Evolutionary conservation across 1,140 invertebrate genomes (phyloP).

Genomic region (Sinonovacula constricta): DNA sequence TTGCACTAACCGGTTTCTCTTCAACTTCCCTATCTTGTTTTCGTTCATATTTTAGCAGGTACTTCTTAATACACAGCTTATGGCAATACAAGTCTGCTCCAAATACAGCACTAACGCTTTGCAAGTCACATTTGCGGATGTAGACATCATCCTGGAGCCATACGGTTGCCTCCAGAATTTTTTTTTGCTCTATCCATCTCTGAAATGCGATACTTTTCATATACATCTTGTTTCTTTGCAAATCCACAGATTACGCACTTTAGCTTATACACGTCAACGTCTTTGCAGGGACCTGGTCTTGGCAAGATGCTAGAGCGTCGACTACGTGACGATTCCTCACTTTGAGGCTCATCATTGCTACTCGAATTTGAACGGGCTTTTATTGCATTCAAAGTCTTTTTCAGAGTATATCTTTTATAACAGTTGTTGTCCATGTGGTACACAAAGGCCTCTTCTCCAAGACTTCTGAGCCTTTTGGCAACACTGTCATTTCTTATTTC

Average conservation of each 20-base stretch:
- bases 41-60: too few relatives aligned
- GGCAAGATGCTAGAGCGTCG: background rate
- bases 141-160: background rate
- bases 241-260: background rate
- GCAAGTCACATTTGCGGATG: background rate
- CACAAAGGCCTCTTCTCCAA: background rate
- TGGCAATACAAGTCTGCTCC: constrained; percentile 5
- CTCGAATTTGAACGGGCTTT: too few relatives aligned
- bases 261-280: background rate
- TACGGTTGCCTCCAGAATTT: background rate
- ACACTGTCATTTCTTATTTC: background rate
- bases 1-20: background rate
- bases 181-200: background rate
- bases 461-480: background rate
- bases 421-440: constrained; percentile 13
- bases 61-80: background rate
- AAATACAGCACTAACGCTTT: background rate
- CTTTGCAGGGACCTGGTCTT: background rate
- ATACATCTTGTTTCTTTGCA: background rate
- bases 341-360: background rate
- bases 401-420: constrained; percentile 1
- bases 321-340: background rate
- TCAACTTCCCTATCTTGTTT: background rate
- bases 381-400: background rate
- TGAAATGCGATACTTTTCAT: background rate